Evolutionary conservation across 2,113 vertebrate genomes (phyloP).

Genomic region (Chascanopsetta lugubris): DNA sequence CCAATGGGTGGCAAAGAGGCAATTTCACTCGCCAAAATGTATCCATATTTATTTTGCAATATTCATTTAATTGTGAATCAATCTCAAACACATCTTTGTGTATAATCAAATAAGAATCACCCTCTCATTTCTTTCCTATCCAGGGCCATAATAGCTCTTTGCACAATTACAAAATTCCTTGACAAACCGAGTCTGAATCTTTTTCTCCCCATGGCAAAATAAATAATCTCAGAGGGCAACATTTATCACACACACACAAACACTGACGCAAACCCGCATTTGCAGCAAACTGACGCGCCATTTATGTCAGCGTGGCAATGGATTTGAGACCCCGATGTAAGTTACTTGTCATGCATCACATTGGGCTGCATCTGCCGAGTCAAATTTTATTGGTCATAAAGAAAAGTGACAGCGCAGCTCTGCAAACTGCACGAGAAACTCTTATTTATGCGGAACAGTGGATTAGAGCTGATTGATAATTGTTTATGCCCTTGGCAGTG

Average conservation of each 20-base stretch:
- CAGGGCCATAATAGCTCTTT: too few species aligned
- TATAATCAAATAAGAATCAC: too few species aligned
- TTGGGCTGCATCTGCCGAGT: slow-evolving; percentile 71
- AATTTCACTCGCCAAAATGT: too few species aligned
- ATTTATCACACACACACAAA: neutral
- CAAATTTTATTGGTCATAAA: slow-evolving; percentile 75
- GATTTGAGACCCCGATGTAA: slow-evolving; percentile 68
- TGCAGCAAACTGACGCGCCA: slow-evolving; percentile 7
- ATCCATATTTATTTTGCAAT: too few species aligned
- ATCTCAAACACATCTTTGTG: too few species aligned
- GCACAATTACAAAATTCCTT: neutral
- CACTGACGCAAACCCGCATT: neutral
- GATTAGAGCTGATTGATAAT: slow-evolving; percentile 82
- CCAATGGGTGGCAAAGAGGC: too few species aligned
- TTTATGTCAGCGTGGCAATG: slow-evolving; percentile 59
- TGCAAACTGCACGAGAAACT: slow-evolving; percentile 70
- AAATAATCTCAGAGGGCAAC: neutral
- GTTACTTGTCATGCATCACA: slow-evolving; percentile 72
- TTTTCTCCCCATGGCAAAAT: neutral
- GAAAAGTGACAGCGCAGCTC: slow-evolving; percentile 69
- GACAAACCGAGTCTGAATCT: neutral
- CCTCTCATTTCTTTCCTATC: too few species aligned
- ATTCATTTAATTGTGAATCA: too few species aligned
- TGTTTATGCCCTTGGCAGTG: slow-evolving; percentile 80
- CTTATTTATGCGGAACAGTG: slow-evolving; percentile 78